A percentile compares a stretch with the other conserved stretches of the same genome.
These are phyloP conservation scores for Betta splendens DNA, from an alignment of 2,797 vertebrate species.

Conservation along the genomic window DNA sequence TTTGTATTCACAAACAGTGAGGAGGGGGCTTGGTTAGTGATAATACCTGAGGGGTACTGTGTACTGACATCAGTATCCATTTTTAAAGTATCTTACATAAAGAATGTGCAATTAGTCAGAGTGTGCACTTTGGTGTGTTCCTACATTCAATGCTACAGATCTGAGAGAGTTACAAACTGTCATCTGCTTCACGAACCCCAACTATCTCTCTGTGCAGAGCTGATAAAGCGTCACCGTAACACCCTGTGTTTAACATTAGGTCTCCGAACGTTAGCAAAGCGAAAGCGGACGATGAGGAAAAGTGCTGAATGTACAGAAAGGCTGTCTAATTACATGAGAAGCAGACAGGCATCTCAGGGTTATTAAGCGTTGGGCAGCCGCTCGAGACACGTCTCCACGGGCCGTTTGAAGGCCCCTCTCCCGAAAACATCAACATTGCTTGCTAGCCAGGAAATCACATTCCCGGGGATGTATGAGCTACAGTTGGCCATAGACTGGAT, in stretches of 20 bases:
- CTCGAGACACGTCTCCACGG: slow-evolving; percentile 92
- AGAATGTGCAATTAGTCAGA: neutral
- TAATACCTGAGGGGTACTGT: slow-evolving; percentile 17
- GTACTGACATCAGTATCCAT: neutral
- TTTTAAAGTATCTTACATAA: neutral
- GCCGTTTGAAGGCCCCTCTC: slow-evolving; percentile 89
- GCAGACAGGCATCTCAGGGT: neutral
- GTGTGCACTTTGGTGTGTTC: slow-evolving; percentile 30
- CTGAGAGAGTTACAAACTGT: neutral
- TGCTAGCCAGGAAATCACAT: slow-evolving; percentile 94
- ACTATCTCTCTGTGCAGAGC: slow-evolving; percentile 12
- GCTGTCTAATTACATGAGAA: slow-evolving; percentile 8
- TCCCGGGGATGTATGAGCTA: slow-evolving; percentile 91
- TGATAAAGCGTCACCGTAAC: slow-evolving; percentile 4
- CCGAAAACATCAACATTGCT: slow-evolving; percentile 94
- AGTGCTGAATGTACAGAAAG: slow-evolving; percentile 32
- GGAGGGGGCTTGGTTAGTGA: neutral
- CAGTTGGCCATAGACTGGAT: slow-evolving; percentile 95
- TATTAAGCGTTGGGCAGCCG: slow-evolving; percentile 87
- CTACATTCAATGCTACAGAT: slow-evolving; percentile 2
- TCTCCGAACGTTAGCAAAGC: neutral
- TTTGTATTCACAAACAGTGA: no score
- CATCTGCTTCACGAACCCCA: neutral
- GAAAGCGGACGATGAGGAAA: slow-evolving; percentile 1
- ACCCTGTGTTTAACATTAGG: neutral